Conservation (phyloP, 2,888 invertebrate species). For the Seira sanloemensis region DNA sequence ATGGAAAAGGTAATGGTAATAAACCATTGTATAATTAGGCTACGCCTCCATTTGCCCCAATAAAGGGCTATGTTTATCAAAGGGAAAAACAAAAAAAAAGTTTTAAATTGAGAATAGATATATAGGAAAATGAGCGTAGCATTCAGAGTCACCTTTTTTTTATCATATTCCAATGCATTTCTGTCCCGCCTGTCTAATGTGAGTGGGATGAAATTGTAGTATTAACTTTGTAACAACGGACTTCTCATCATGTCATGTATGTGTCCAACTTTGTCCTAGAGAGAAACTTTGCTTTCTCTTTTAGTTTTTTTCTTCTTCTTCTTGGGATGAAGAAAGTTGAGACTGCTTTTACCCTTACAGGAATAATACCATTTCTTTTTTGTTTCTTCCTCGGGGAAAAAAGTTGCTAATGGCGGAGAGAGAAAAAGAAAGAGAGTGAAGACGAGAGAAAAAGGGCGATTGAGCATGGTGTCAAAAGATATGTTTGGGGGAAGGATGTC, state of each 20-base stretch:
- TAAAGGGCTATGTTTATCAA: background rate
- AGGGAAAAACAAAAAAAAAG: background rate
- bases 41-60: background rate
- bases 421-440: too few relatives aligned
- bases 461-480: conserved; percentile 53
- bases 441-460: conserved; percentile 32
- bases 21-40: conserved; percentile 2
- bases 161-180: background rate
- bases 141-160: background rate
- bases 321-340: background rate
- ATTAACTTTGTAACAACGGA: too few relatives aligned
- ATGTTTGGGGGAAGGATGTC: background rate
- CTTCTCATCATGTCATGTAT: background rate
- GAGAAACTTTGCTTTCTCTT: too few relatives aligned
- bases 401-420: background rate
- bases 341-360: background rate
- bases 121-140: background rate
- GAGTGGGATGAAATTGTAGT: too few relatives aligned
- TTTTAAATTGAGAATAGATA: background rate
- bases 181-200: too few relatives aligned
- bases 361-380: background rate
- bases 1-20: background rate
- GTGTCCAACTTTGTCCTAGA: background rate
- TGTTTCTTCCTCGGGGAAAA: background rate
- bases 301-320: background rate